Base-by-base conservation (phyloP, 2,888 invertebrate genomes). In the Drymonia ruficornis region DNA sequence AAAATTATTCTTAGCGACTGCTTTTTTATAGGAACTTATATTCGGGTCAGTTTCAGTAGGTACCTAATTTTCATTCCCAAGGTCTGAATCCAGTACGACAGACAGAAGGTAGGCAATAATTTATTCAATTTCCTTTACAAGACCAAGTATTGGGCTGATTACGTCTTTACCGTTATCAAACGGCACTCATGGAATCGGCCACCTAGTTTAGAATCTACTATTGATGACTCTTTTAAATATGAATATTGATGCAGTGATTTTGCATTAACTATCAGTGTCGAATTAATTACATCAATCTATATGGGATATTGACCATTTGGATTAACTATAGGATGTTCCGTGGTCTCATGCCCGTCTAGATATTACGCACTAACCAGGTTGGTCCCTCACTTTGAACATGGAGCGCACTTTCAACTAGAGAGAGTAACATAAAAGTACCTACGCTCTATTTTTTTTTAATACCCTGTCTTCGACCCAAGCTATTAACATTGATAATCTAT, bases 131-230 rank as follows among this genome's bases (percentile, higher is more conserved):
- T 43, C 18, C 43, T 19, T 0, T 19, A 19, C 19, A 28, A 28
- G 23, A 28, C 28, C 28, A 16, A 46, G 36, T 45, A 16, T 49
- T 48, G 45, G 15, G 59, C 53, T 52, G 55, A 59, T 59, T 53
- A 40, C 36, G 38, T 18, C 19, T 43, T 52, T 59, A 71, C 72
- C 66, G 72, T 71, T 71, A 71, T 58, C 53, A 59, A 44, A 38
- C 53, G 55, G 50, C 43, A 56, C 50, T 12, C 15, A 46, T 40
- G 49, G 54, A 52, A 54, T 56, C 44, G 55, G 42, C 53, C 55
- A 47, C 63, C 56, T 71, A 61, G 61, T 66, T 60, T 61, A 55
- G 65, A 12, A 57, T 28, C 23, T 53, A 61, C 63, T 61, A 65
- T 59, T 51, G 54, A 57, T 51, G 57, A n/a, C n/a, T n/a, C n/a